phyloP scores from a whole-genome alignment of 2,888 invertebrate genomes.

The Scaptomyza tumidula region DNA sequence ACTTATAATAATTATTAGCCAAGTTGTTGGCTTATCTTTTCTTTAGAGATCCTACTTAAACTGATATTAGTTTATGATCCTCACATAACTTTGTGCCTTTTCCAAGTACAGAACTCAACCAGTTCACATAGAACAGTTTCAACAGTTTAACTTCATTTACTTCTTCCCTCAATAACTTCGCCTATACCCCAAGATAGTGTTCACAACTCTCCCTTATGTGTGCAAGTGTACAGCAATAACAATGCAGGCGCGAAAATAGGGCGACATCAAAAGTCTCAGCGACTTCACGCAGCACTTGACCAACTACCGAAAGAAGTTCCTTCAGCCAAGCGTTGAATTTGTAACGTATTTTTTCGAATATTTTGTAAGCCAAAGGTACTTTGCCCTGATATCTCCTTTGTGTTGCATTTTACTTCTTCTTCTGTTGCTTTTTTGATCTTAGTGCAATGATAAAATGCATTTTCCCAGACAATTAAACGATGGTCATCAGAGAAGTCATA shows the following conservation, averaged over 20 bases:
- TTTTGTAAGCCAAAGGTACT: slow-evolving; percentile 15
- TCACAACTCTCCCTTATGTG: not conserved
- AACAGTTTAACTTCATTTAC: not conserved
- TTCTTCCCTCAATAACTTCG: not conserved
- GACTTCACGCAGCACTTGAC: too few species aligned
- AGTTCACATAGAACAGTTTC: not conserved
- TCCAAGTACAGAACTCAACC: not conserved
- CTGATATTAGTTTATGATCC: too few species aligned
- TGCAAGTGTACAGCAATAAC: slow-evolving; percentile 18
- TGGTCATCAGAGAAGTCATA: slow-evolving; percentile 50
- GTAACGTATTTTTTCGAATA: slow-evolving; percentile 67
- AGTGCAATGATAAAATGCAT: slow-evolving; percentile 54
- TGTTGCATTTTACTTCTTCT: slow-evolving; percentile 11
- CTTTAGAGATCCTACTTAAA: too few species aligned
- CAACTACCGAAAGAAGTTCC: too few species aligned
- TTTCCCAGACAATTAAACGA: slow-evolving; percentile 76
- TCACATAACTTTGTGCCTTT: too few species aligned
- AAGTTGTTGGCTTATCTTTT: too few species aligned
- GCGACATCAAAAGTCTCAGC: too few species aligned
- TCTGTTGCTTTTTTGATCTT: slow-evolving; percentile 46
- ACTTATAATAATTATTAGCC: too few species aligned
- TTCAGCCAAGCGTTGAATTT: slow-evolving; percentile 64
- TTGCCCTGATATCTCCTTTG: slow-evolving; percentile 22
- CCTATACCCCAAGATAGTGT: not conserved
- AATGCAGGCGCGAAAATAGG: too few species aligned